Percentiles rank a stretch among this genome's conserved stretches.
Evolutionary conservation across 1,140 invertebrate genomes (phyloP).

Genomic region (Philopotamus ludificatus): DNA sequence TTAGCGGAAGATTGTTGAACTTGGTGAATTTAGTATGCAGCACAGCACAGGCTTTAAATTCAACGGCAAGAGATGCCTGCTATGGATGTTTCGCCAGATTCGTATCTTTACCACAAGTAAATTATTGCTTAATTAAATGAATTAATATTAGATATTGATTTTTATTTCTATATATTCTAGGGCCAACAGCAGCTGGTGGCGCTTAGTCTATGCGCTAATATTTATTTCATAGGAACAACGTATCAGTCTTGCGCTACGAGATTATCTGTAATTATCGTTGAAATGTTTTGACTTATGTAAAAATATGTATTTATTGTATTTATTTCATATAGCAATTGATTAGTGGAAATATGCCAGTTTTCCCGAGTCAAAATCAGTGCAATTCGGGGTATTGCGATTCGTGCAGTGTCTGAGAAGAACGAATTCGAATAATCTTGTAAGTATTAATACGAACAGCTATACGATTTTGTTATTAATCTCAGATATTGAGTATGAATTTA

Average conservation of each 20-base stretch:
- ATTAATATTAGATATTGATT: constrained; percentile 12
- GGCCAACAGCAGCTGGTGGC: constrained; percentile 52
- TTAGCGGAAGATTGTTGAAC: constrained; percentile 51
- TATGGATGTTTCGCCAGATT: constrained; percentile 56
- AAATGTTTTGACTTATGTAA: too few relatives aligned
- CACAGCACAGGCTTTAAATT: constrained; percentile 55
- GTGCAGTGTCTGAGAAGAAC: constrained; percentile 56
- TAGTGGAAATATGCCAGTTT: constrained; percentile 15
- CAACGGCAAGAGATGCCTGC: constrained; percentile 54
- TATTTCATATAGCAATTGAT: constrained; percentile 28
- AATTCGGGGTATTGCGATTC: constrained; percentile 59
- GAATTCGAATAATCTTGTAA: constrained; percentile 58
- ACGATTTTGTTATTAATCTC: too few relatives aligned
- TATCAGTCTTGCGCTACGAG: constrained; percentile 53
- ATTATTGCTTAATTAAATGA: background rate
- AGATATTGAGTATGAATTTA: too few relatives aligned
- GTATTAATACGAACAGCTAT: too few relatives aligned
- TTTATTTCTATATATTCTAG: constrained; percentile 43
- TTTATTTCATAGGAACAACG: constrained; percentile 53
- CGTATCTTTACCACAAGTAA: constrained; percentile 52
- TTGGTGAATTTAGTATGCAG: constrained; percentile 57
- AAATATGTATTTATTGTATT: too few relatives aligned
- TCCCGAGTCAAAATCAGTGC: constrained; percentile 40
- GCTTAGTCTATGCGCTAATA: constrained; percentile 51
- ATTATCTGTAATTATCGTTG: constrained; percentile 52